phyloP scores from a whole-genome alignment of 2,113 vertebrate genomes.

The Mustelus asterias region DNA sequence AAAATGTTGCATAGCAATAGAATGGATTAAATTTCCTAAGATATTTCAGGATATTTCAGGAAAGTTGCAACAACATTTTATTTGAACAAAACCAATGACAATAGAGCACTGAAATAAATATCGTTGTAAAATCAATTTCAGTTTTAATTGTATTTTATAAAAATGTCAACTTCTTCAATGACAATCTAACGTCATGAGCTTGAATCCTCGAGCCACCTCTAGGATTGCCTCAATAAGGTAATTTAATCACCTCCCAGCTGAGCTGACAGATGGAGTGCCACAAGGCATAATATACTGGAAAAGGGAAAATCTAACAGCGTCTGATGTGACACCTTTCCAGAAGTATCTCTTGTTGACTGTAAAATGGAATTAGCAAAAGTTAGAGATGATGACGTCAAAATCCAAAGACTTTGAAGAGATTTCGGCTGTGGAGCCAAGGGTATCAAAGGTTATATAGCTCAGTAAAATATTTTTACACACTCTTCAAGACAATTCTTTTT shows the following conservation, averaged over 20 bases:
- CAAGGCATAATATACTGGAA: background rate
- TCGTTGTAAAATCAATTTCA: background rate
- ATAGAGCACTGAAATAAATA: background rate
- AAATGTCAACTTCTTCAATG: background rate
- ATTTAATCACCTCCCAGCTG: background rate
- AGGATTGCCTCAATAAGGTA: background rate
- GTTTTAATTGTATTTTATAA: background rate
- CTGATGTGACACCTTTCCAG: background rate
- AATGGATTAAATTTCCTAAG: background rate
- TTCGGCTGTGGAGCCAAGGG: background rate
- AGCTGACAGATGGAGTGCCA: background rate
- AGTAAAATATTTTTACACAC: background rate
- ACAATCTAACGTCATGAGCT: background rate
- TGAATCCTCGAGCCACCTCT: background rate
- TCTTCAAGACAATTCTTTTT: background rate
- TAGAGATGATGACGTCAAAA: background rate
- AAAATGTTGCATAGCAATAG: background rate
- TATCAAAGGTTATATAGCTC: background rate
- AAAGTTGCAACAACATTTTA: background rate
- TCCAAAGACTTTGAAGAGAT: background rate
- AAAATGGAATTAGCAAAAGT: background rate
- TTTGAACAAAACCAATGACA: background rate
- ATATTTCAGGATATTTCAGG: background rate
- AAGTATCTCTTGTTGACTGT: background rate
- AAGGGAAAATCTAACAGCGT: background rate